These are phyloP conservation scores for Alouatta palliata DNA, from an alignment of 2,113 vertebrate species.

Conservation along the genomic window DNA sequence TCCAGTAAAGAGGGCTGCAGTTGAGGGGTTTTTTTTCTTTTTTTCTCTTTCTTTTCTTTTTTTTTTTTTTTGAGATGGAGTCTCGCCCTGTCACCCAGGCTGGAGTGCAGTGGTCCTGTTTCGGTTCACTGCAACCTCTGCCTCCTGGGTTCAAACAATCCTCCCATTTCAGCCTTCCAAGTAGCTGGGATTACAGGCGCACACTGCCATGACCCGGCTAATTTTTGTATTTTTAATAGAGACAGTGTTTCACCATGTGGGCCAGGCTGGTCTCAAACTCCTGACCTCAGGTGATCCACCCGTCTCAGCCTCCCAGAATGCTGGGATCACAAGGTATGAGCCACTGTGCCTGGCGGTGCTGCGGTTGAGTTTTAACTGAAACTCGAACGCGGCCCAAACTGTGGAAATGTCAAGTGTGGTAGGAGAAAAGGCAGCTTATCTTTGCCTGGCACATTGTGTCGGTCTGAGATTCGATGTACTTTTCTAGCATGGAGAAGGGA, in stretches of 20 bases:
- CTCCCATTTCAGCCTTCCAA: neutral
- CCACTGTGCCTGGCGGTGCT: no score
- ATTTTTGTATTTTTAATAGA: no score
- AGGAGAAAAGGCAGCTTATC: neutral
- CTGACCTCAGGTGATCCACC: no score
- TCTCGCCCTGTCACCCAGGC: neutral
- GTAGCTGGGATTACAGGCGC: neutral
- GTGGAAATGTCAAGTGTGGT: neutral
- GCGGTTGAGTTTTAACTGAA: neutral
- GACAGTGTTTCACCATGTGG: no score
- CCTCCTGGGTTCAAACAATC: neutral
- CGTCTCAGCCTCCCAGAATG: no score
- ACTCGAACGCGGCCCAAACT: neutral
- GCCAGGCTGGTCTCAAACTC: no score
- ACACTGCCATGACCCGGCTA: neutral
- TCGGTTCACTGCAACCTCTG: neutral
- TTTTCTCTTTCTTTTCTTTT: neutral
- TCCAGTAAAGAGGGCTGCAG: fast-evolving
- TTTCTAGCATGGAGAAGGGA: no score
- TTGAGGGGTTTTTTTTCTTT: neutral
- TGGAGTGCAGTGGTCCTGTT: neutral
- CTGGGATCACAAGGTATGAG: no score
- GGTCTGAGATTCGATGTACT: fast-evolving
- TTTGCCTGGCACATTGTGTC: fast-evolving
- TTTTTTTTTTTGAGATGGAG: neutral